Percentiles rank a stretch among this genome's conserved stretches.
Conservation (phyloP, 1,140 invertebrate genomes). For the Zaprionus lachaisei region DNA sequence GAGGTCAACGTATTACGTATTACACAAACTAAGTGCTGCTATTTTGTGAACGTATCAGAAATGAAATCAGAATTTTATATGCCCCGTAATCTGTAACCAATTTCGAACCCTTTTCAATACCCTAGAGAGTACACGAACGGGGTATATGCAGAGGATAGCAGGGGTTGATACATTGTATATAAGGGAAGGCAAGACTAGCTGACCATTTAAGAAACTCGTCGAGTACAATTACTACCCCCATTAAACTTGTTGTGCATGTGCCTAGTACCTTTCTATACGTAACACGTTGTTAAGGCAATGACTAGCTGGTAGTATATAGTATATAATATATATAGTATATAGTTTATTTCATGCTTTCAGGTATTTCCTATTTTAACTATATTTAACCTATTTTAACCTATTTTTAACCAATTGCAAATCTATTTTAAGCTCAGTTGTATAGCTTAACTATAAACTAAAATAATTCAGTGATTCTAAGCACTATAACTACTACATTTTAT, state of each 20-base stretch:
- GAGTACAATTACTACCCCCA: neutral
- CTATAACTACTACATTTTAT: neutral
- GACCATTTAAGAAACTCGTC: neutral
- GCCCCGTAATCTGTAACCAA: constrained; percentile 14
- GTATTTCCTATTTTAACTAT: too few relatives aligned
- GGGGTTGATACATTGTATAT: neutral
- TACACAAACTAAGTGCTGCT: constrained; percentile 9
- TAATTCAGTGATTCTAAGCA: neutral
- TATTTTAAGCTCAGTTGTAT: too few relatives aligned
- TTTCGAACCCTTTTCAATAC: constrained; percentile 18
- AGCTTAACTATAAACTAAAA: too few relatives aligned
- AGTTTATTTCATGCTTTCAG: too few relatives aligned
- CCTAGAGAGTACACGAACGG: neutral
- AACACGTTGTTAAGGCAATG: neutral
- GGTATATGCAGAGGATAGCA: neutral
- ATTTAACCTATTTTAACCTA: too few relatives aligned
- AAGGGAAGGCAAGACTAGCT: neutral
- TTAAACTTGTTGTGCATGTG: neutral
- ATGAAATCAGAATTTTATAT: constrained; percentile 30
- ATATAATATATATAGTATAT: too few relatives aligned
- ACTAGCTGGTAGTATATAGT: neutral
- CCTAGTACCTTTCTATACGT: neutral
- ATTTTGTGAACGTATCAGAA: constrained; percentile 3
- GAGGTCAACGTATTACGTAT: constrained; percentile 8
- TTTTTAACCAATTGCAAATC: too few relatives aligned